A percentile compares a stretch with the other conserved stretches of the same genome.
Evolutionary conservation across 2,113 vertebrate species (phyloP).

Genomic region (Xiphorhynchus elegans): DNA sequence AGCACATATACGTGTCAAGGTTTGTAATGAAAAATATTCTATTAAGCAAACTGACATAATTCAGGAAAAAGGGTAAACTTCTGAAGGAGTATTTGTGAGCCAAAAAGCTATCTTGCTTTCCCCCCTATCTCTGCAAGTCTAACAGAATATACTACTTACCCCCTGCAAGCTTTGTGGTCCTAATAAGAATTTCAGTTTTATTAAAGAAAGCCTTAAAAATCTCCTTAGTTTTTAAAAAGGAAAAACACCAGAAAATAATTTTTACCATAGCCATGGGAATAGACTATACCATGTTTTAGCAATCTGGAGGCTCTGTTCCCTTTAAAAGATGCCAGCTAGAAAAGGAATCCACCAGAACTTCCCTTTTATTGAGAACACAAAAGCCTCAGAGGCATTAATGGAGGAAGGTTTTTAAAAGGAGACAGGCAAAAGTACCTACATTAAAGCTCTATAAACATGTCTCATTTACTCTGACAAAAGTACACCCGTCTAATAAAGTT

Average conservation of each 20-base stretch:
- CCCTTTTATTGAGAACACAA: slow-evolving; percentile 15
- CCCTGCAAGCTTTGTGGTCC: neutral
- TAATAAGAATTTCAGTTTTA: neutral
- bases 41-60: neutral
- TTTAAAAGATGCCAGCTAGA: neutral
- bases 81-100: neutral
- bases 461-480: neutral
- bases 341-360: neutral
- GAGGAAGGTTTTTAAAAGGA: neutral
- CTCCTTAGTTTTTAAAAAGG: neutral
- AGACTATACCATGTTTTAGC: neutral
- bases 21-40: neutral
- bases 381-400: neutral
- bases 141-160: neutral
- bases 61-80: neutral
- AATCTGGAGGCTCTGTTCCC: neutral
- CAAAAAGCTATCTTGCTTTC: neutral
- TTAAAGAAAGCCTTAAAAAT: neutral
- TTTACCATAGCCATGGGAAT: neutral
- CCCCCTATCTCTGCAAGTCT: neutral
- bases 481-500: neutral
- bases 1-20: neutral
- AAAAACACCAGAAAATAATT: neutral
- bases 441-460: neutral
- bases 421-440: neutral